Conservation (phyloP, 2,888 invertebrate genomes). For the Phaedon cochleariae region DNA sequence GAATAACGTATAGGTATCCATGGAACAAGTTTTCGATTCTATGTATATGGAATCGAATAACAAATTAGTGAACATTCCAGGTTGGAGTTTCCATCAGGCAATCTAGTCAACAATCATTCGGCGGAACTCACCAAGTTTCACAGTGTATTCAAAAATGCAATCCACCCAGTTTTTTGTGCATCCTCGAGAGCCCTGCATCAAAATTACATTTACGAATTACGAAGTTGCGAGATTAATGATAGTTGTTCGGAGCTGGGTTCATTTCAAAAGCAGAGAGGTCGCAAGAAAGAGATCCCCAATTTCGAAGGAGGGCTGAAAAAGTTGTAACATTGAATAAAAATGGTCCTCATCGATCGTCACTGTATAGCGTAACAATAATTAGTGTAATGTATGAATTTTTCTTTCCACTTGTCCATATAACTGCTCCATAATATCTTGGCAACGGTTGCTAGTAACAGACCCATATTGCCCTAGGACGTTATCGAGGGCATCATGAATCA, state of each 20-base stretch:
- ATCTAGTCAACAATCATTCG: neutral
- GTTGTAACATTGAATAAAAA: neutral
- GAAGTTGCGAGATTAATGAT: conserved; percentile 27
- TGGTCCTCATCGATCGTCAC: neutral
- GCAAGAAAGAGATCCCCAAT: neutral
- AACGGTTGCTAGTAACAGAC: too few species aligned
- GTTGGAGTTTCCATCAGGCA: too few species aligned
- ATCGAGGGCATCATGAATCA: too few species aligned
- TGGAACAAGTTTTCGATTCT: too few species aligned
- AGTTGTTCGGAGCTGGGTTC: conserved; percentile 23
- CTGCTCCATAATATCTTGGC: too few species aligned
- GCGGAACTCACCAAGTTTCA: neutral
- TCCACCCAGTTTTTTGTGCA: neutral
- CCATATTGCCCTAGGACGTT: too few species aligned
- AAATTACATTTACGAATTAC: conserved; percentile 22
- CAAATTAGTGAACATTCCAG: too few species aligned
- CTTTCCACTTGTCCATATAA: too few species aligned
- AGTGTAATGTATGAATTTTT: too few species aligned
- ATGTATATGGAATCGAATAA: too few species aligned
- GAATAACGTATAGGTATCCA: too few species aligned
- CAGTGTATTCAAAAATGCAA: neutral
- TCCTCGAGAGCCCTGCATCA: neutral
- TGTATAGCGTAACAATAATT: too few species aligned
- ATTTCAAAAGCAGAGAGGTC: conserved; percentile 9
- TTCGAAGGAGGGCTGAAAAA: neutral